Percentiles rank a stretch among this genome's conserved stretches.
Conservation (phyloP, 2,113 vertebrate genomes). For the Antennarius striatus region DNA sequence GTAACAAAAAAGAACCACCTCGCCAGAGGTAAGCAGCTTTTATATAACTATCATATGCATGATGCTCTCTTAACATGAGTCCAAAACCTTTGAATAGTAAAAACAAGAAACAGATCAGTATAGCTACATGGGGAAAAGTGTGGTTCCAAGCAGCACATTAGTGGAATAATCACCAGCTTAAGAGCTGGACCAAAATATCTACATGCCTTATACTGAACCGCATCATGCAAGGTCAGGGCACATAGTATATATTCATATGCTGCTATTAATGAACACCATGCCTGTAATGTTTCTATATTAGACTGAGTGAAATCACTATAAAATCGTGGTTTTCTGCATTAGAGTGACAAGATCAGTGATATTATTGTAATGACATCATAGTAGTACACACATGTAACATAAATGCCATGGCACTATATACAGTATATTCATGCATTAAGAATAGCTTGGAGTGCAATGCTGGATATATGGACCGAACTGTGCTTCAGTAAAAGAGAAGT, state of each 20-base stretch:
- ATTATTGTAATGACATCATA: too few species aligned
- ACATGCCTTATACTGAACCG: constrained; percentile 38
- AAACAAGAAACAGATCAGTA: constrained; percentile 1
- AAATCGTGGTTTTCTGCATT: too few species aligned
- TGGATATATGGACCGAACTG: neutral
- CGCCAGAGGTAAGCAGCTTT: too few species aligned
- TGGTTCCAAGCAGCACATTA: neutral
- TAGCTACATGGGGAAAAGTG: neutral
- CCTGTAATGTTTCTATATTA: too few species aligned
- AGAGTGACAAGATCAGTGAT: too few species aligned
- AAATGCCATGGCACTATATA: too few species aligned
- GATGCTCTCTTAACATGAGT: neutral
- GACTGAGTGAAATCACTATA: too few species aligned
- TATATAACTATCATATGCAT: too few species aligned
- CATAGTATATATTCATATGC: constrained; percentile 48
- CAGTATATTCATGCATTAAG: too few species aligned
- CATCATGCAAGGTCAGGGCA: constrained; percentile 39
- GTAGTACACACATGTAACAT: too few species aligned
- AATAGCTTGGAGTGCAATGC: neutral
- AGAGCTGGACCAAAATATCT: constrained; percentile 29
- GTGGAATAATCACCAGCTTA: constrained; percentile 49
- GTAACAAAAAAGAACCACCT: too few species aligned
- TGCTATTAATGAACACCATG: too few species aligned
- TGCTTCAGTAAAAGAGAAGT: constrained; percentile 6
- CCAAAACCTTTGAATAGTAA: neutral